Evolutionary conservation across 2,113 vertebrate genomes (phyloP), one percentile per base, ranked within the genome.

Genomic region (Nematolebias whitei): DNA sequence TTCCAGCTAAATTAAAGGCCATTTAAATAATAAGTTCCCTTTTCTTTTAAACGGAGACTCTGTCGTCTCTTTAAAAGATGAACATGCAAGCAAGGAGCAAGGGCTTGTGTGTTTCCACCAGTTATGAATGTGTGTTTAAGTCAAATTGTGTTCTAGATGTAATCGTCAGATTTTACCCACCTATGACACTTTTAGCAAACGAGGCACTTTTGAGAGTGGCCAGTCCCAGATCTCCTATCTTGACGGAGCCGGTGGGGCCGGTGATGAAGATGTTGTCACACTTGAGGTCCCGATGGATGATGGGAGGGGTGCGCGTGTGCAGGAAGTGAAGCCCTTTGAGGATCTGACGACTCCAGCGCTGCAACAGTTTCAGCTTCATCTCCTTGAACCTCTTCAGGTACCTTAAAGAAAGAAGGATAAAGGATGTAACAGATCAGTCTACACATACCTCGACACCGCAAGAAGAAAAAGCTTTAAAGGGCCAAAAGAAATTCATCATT

Each of bases 191-290:
- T 90, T 99, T 99, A 84, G 98, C 98, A 15, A 99, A 99, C n/a
- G 96, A 98, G 68, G 98, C 96, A 38, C 97, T 88, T 80, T 99
- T 99, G 55, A 99, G 95, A 0, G 96, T 99, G 87, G 98, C 98
- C 76, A 99, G 89, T 2, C 98, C 98, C 70, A 99, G 91, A 84
- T 99, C 98, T 1, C 98, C 98, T 0, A 99, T 99, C 90, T 99
- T 99, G 51, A 99, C 97, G 0, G 96, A 98, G 78, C 97, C 98
- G 0, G 95, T 98, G 78, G 97, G 97, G 19, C 98, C 98, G 0
- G 98, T 99, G 92, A 99, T 99, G 92, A 99, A 99, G 88, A 99
- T 96, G 80, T 99, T 99, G 93, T 99, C 98, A 0, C 98, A 99
- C 87, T 99, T 99, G 86, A 99, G 94, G 86, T 99, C 98, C 0